Base-by-base conservation (phyloP, 30 jellyfish, hydroid and myxozoan species). In the Aurelia sp. region DNA sequence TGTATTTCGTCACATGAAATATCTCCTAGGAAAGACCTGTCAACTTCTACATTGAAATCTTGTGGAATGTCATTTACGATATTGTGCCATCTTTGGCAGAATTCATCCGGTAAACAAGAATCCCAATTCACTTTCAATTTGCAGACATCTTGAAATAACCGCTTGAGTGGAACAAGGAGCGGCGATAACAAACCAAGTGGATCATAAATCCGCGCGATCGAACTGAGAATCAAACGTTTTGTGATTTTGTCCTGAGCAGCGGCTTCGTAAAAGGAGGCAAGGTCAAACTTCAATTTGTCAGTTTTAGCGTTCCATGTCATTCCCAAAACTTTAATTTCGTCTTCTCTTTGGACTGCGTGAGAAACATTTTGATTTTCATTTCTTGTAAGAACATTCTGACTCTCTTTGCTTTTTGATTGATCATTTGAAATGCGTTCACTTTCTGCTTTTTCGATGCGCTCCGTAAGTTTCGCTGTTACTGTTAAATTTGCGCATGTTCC, bases 401-500 rank as follows among this genome's bases (percentile, higher is more conserved):
- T 40, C 51, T 40, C 51, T 0, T 5, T 40, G 51, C 11, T 40
- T 40, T 40, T 5, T 40, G 51, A 40, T 40, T 40, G 51, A 40
- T 40, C 51, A 40, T 40, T 40, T 40, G 11, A n/a, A 17, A 27
- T 12, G 47, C 21, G 35, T 35, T 2, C 5, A 47, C 47, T 30
- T 63, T 75, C 86, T 18, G 75, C 47, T 19, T 51, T n/a, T 7
- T 58, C 31, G 55, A 52, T 75, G 31, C 55, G 41, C 16, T 75
- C 60, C 53, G 61, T 15, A 75, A 74, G 0, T 23, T 3, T 20
- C 58, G 62, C 41, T 22, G 60, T 85, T 85, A 15, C 91, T 20
- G 37, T 30, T 72, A 83, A 90, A 71, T 74, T 73, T 85, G 59
- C 89, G 57, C 82, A 71, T 58, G 62, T 74, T 50, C 57, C 60